Percentiles rank a stretch among this genome's conserved stretches.
Conservation (phyloP, 2,113 vertebrate genomes). For the Trichechus manatus region DNA sequence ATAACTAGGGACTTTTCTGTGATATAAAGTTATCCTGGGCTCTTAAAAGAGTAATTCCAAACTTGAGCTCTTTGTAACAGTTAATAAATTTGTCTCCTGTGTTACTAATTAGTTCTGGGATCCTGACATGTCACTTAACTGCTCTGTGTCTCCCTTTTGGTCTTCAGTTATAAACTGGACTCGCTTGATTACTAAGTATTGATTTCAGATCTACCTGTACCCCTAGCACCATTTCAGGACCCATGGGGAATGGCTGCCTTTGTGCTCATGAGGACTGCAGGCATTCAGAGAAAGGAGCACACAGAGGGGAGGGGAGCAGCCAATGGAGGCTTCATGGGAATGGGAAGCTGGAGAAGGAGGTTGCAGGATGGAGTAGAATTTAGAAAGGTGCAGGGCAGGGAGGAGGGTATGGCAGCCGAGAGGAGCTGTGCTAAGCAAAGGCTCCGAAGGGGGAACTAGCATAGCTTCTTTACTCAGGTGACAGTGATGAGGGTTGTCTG, state of each 20-base stretch:
- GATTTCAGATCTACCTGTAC: background rate
- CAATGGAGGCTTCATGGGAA: background rate
- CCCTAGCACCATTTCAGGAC: background rate
- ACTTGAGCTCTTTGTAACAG: background rate
- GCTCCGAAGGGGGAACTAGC: background rate
- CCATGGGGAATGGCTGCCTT: background rate
- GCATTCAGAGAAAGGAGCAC: background rate
- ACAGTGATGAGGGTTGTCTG: background rate
- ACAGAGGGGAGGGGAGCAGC: background rate
- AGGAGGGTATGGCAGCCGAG: background rate
- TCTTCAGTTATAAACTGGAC: background rate
- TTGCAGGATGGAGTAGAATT: background rate
- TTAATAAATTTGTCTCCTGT: background rate
- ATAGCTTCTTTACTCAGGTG: background rate
- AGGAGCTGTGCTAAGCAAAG: background rate
- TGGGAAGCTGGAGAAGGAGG: background rate
- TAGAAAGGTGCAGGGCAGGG: background rate
- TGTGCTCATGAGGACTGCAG: background rate
- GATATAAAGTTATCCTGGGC: background rate
- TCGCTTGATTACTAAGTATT: background rate
- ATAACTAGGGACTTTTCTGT: background rate
- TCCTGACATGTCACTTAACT: accelerated
- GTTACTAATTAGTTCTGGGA: background rate
- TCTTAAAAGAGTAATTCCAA: background rate
- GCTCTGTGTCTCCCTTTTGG: background rate